These are phyloP conservation scores for Actinopyga echinites DNA, from an alignment of 53 echinoderm and acorn worm species.

Conservation along the genomic window DNA sequence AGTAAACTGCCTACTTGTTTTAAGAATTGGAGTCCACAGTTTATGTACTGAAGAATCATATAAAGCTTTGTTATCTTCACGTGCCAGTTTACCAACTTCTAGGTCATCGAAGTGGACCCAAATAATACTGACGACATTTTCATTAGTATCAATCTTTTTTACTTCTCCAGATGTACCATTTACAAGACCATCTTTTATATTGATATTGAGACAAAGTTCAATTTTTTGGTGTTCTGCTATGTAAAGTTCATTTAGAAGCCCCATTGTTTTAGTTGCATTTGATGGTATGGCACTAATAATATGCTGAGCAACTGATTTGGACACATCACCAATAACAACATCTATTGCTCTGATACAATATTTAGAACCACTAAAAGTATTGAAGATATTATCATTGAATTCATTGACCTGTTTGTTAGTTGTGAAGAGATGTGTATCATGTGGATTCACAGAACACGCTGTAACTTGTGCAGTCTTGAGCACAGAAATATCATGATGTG, in stretches of 20 bases:
- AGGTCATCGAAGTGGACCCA: slow-evolving; percentile 5
- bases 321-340: slow-evolving; percentile 10
- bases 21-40: background rate
- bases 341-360: background rate
- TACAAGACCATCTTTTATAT: background rate
- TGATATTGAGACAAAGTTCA: background rate
- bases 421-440: background rate
- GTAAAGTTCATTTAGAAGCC: background rate
- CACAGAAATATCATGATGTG: slow-evolving; percentile 43
- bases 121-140: slow-evolving; percentile 1
- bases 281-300: background rate
- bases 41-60: background rate
- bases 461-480: slow-evolving; percentile 18
- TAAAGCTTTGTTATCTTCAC: background rate
- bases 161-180: slow-evolving; percentile 8
- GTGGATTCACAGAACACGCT: background rate
- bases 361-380: background rate
- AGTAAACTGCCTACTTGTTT: background rate
- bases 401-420: slow-evolving; percentile 8
- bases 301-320: background rate
- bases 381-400: background rate
- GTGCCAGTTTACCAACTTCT: slow-evolving; percentile 2
- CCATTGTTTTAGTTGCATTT: slow-evolving; percentile 7
- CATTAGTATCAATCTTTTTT: background rate
- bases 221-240: background rate